These are phyloP conservation scores for Diadumene lineata DNA, from an alignment of 92 coral and sea anemone species.

Conservation along the genomic window DNA sequence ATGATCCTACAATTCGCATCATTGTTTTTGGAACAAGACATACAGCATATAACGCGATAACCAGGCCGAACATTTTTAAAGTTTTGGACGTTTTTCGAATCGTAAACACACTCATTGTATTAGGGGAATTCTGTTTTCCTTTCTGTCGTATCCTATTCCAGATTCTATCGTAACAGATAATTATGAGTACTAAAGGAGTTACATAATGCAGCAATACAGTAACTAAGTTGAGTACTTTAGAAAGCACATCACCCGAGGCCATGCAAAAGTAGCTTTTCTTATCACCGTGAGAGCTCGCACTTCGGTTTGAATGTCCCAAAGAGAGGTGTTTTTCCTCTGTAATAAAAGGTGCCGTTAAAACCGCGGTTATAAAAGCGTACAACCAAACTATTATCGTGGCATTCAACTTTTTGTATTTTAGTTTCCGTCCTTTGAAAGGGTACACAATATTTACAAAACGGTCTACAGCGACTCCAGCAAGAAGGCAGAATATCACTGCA, in stretches of 20 bases:
- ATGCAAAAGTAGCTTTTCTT: background rate
- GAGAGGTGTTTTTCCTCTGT: too few species aligned
- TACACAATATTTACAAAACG: conserved; percentile 14
- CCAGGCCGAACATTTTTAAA: background rate
- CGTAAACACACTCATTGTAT: background rate
- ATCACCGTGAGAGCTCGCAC: too few species aligned
- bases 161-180: background rate
- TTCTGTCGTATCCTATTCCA: background rate
- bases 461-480: conserved; percentile 15
- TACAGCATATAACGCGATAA: background rate
- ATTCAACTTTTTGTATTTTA: background rate
- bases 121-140: background rate
- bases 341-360: background rate
- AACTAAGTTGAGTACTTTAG: background rate
- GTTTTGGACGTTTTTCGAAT: background rate
- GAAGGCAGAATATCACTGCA: background rate
- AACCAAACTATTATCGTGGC: background rate
- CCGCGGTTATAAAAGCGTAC: background rate
- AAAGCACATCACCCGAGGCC: background rate
- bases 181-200: background rate
- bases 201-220: background rate
- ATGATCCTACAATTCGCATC: background rate
- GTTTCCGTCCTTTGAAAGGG: background rate
- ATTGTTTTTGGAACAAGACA: background rate
- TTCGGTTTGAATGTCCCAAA: too few species aligned